Evolutionary conservation across 92 coral and sea anemone genomes (phyloP).

Genomic region (Pocillopora meandrina): DNA sequence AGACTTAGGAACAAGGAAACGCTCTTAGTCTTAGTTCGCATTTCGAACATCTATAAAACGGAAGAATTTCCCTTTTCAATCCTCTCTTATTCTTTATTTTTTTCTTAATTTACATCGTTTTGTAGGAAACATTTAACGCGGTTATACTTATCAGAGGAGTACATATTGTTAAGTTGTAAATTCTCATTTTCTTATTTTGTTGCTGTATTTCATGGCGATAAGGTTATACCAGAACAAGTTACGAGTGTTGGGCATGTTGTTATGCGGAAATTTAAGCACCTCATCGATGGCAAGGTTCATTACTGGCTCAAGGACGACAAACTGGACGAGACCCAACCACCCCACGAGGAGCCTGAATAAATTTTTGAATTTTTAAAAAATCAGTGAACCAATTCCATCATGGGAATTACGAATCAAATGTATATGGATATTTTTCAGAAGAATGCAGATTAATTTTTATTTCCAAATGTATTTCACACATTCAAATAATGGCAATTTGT

Average conservation of each 20-base stretch:
- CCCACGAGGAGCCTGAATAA: not conserved
- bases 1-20: not conserved
- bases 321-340: too few relatives aligned
- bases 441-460: not conserved
- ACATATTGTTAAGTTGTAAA: too few relatives aligned
- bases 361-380: too few relatives aligned
- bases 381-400: not conserved
- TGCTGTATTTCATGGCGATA: not conserved
- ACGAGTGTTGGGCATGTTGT: slow-evolving; percentile 70
- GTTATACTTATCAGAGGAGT: not conserved
- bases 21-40: not conserved
- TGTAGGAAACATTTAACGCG: not conserved
- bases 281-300: slow-evolving; percentile 49
- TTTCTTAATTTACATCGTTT: not conserved
- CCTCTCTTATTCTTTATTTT: too few relatives aligned
- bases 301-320: slow-evolving; percentile 56
- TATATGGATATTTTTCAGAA: not conserved
- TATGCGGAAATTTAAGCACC: slow-evolving; percentile 62
- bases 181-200: not conserved
- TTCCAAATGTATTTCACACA: not conserved
- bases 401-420: not conserved
- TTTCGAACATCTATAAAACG: not conserved
- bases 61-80: too few relatives aligned
- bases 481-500: not conserved
- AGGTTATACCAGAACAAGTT: slow-evolving; percentile 78